Conservation (phyloP, 2,888 invertebrate genomes). For the Onthophagus sagittarius region DNA sequence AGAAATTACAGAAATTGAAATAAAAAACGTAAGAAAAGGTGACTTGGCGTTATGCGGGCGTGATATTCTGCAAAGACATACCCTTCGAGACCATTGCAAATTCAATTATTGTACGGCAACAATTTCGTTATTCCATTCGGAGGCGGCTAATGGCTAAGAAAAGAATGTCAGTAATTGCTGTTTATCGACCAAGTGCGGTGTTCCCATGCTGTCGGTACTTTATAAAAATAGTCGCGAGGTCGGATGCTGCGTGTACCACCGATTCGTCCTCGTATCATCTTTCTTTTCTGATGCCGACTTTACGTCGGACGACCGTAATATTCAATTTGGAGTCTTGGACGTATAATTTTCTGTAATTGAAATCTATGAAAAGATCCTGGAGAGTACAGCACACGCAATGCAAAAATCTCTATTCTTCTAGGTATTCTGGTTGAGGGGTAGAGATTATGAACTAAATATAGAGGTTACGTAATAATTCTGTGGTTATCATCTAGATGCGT, state of each 20-base stretch:
- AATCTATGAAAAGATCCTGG: background rate
- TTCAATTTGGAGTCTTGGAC: slow-evolving; percentile 1
- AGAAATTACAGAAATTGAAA: too few species aligned
- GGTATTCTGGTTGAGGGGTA: too few species aligned
- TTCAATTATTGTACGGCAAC: slow-evolving; percentile 7
- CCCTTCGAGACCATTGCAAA: background rate
- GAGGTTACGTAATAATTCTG: background rate
- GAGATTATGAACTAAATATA: background rate
- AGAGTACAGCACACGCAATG: background rate
- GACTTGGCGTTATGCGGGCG: background rate
- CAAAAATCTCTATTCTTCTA: background rate
- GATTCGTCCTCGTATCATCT: background rate
- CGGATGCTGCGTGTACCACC: background rate
- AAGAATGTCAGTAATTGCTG: slow-evolving; percentile 9
- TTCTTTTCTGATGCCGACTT: background rate
- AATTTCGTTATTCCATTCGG: background rate
- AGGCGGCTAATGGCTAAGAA: background rate
- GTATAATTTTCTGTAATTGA: slow-evolving; percentile 7
- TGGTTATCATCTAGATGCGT: background rate
- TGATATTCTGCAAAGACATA: background rate
- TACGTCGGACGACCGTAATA: background rate
- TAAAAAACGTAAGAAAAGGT: background rate
- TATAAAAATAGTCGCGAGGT: background rate
- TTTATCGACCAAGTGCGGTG: background rate
- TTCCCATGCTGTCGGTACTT: background rate